Percentiles rank a stretch among this genome's conserved stretches.
phyloP scores from a whole-genome alignment of 2,797 vertebrate genomes.

The Chromobotia macracanthus region DNA sequence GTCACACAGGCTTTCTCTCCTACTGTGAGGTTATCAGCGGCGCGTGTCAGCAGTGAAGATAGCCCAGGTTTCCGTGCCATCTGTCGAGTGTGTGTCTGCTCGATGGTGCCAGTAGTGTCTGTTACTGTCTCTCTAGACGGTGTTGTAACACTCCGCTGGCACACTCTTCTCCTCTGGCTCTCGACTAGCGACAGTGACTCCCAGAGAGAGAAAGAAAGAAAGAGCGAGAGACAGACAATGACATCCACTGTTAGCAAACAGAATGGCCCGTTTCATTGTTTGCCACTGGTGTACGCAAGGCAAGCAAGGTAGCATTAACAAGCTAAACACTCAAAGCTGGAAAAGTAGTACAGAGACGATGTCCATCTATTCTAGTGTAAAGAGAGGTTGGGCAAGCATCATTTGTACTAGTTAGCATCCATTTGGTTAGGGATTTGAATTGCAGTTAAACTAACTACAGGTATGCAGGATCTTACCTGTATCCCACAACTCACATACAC shows the following conservation, averaged over 20 bases:
- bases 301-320: constrained; percentile 25
- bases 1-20: constrained; percentile 18
- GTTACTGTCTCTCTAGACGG: constrained; percentile 48
- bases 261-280: constrained; percentile 35
- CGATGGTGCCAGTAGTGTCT: constrained; percentile 43
- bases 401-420: no score
- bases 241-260: constrained; percentile 32
- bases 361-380: background rate
- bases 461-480: no score
- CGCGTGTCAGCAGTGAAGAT: constrained; percentile 26
- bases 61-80: constrained; percentile 17
- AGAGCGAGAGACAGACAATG: constrained; percentile 11
- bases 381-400: background rate
- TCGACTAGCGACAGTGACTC: background rate
- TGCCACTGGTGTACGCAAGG: constrained; percentile 30
- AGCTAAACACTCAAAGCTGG: constrained; percentile 16
- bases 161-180: constrained; percentile 9
- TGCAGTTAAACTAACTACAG: no score
- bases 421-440: no score
- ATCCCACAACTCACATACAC: no score
- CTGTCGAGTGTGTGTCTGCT: constrained; percentile 24
- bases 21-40: constrained; percentile 18
- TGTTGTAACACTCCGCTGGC: constrained; percentile 32
- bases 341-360: constrained; percentile 15
- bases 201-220: background rate